These are phyloP conservation scores for Agrotis puta DNA, from an alignment of 2,888 invertebrate species.

Conservation along the genomic window DNA sequence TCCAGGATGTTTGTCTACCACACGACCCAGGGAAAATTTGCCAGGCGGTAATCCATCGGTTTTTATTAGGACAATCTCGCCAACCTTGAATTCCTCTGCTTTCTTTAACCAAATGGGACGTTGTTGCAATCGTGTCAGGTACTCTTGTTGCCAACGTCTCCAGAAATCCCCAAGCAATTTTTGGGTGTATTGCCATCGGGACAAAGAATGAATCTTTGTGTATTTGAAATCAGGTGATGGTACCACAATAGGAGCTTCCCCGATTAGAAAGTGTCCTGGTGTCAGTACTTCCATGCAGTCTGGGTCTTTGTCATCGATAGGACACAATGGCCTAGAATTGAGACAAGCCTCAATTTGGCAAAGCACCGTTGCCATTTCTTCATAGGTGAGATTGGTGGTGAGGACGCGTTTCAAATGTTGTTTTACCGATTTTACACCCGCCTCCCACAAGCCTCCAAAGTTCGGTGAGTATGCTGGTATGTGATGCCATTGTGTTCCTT, in stretches of 20 bases:
- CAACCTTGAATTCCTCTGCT: conserved; percentile 9
- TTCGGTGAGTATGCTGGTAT: conserved; percentile 25
- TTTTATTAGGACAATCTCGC: conserved; percentile 5
- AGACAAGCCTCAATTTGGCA: neutral
- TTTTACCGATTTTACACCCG: conserved; percentile 12
- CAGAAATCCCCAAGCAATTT: conserved; percentile 8
- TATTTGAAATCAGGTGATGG: conserved; percentile 3
- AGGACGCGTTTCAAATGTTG: neutral
- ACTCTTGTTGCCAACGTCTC: conserved; percentile 1
- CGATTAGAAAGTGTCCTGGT: conserved; percentile 19
- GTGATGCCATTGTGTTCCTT: conserved; percentile 26
- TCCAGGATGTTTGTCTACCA: neutral
- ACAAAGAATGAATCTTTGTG: neutral
- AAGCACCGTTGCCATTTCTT: conserved; percentile 5
- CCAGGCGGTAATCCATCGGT: neutral
- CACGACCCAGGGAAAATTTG: neutral
- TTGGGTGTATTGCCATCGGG: conserved; percentile 18
- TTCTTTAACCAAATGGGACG: neutral
- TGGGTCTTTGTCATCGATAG: conserved; percentile 3
- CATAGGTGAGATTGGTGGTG: neutral
- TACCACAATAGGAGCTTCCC: neutral
- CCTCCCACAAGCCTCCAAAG: conserved; percentile 23
- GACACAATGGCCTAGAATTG: conserved; percentile 1
- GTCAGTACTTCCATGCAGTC: neutral
- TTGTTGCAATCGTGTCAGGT: neutral